A percentile compares a stretch with the other conserved stretches of the same genome.
Evolutionary conservation across 2,797 vertebrate species (phyloP).

Genomic region (Eulemur coronatus): DNA sequence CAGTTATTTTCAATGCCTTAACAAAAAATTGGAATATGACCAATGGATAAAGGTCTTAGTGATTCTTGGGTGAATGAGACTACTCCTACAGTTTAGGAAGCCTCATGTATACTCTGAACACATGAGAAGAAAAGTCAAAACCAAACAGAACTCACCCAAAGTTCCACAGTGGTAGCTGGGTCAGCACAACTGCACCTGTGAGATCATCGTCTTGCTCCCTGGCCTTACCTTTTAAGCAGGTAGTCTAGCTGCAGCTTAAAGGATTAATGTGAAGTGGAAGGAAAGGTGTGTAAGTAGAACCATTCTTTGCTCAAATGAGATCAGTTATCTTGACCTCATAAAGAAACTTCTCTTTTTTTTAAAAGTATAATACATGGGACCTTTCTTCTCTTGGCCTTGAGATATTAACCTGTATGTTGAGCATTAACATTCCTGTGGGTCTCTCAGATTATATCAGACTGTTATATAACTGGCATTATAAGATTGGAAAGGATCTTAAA

Average conservation of each 20-base stretch:
- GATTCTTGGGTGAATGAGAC: neutral
- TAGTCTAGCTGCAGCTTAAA: neutral
- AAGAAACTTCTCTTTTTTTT: neutral
- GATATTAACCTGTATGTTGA: neutral
- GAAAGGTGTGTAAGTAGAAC: neutral
- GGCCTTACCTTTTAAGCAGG: neutral
- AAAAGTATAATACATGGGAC: neutral
- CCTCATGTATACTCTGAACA: neutral
- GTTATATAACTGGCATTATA: conserved; percentile 19
- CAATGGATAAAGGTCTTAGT: neutral
- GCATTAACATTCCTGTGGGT: neutral
- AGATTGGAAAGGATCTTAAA: conserved; percentile 49
- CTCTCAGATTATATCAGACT: neutral
- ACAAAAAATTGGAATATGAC: neutral
- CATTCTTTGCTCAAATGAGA: neutral
- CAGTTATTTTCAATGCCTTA: neutral
- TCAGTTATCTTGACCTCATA: conserved; percentile 21
- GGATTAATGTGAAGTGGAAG: neutral
- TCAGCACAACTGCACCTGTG: neutral
- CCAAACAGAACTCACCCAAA: neutral
- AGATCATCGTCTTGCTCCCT: neutral
- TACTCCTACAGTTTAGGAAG: neutral
- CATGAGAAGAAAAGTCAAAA: neutral
- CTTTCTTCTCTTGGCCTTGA: conserved; percentile 31
- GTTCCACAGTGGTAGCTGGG: neutral